Evolutionary conservation across 1,140 invertebrate genomes (phyloP).

Genomic region (Calosoma granatense): DNA sequence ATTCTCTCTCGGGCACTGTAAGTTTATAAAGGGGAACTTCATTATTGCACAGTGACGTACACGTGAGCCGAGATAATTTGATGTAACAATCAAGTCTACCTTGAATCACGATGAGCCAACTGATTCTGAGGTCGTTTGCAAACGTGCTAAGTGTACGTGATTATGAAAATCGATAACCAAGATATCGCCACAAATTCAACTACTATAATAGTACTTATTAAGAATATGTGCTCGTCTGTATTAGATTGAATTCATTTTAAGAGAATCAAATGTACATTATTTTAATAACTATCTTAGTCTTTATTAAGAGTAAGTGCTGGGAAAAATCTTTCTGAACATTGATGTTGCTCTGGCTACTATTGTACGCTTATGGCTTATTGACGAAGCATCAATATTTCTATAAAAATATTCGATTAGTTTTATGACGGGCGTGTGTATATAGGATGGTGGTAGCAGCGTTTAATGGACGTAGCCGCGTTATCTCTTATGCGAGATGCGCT

Average conservation of each 20-base stretch:
- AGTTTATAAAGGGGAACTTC: neutral
- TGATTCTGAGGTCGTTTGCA: too few species aligned
- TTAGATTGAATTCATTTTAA: too few species aligned
- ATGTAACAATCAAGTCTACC: neutral
- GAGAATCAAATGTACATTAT: too few species aligned
- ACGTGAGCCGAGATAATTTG: neutral
- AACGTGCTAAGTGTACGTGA: too few species aligned
- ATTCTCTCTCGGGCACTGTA: neutral
- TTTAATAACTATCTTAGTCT: too few species aligned
- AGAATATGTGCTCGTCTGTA: too few species aligned
- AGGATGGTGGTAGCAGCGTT: neutral
- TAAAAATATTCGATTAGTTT: neutral
- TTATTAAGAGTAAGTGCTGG: too few species aligned
- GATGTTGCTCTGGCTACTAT: too few species aligned
- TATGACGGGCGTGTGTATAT: neutral
- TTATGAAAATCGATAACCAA: too few species aligned
- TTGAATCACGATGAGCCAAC: neutral
- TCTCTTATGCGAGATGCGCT: neutral
- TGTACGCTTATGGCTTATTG: neutral
- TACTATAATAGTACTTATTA: too few species aligned
- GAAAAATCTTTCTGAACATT: too few species aligned
- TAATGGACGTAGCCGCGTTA: neutral
- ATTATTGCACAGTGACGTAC: neutral
- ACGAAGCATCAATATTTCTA: neutral
- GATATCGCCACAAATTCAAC: too few species aligned